A percentile compares a stretch with the other conserved stretches of the same genome.
Conservation (phyloP, 2,797 vertebrate species). For the Selene dorsalis region DNA sequence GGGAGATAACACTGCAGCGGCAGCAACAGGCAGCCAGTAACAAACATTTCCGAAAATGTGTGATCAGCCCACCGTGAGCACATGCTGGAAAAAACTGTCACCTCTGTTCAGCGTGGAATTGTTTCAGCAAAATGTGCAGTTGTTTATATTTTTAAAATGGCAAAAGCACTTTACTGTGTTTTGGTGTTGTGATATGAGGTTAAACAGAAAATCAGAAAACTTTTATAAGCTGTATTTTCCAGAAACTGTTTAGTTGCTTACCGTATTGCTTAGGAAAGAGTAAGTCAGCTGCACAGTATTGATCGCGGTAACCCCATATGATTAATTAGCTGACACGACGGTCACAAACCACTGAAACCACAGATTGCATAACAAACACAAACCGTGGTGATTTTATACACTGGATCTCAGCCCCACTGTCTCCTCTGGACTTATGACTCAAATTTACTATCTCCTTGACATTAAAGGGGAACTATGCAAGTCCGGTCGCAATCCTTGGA, state of each 20-base stretch:
- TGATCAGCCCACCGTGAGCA: slow-evolving; percentile 4
- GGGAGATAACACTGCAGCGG: slow-evolving; percentile 7
- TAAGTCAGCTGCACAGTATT: slow-evolving; percentile 16
- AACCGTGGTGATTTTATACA: slow-evolving; percentile 27
- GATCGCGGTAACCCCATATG: slow-evolving; percentile 12
- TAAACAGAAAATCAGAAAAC: slow-evolving; percentile 1
- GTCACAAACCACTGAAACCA: slow-evolving; percentile 47
- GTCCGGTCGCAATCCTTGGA: too few relatives aligned
- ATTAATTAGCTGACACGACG: slow-evolving; percentile 47
- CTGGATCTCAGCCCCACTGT: not conserved
- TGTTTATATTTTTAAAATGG: not conserved
- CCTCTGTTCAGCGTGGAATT: not conserved
- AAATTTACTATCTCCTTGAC: not conserved
- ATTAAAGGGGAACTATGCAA: too few relatives aligned
- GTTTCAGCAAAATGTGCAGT: slow-evolving; percentile 9
- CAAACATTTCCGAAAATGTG: not conserved
- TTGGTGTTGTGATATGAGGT: not conserved
- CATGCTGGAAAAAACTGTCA: not conserved
- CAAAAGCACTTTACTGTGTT: not conserved
- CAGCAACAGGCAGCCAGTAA: not conserved
- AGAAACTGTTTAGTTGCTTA: slow-evolving; percentile 2
- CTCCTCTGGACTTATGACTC: slow-evolving; percentile 23
- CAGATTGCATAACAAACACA: slow-evolving; percentile 52
- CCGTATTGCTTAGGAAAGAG: slow-evolving; percentile 3
- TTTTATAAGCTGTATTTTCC: not conserved